phyloP scores from a whole-genome alignment of 30 jellyfish, hydroid and myxozoan genomes.

The Hydractinia symbiolongicarpus region DNA sequence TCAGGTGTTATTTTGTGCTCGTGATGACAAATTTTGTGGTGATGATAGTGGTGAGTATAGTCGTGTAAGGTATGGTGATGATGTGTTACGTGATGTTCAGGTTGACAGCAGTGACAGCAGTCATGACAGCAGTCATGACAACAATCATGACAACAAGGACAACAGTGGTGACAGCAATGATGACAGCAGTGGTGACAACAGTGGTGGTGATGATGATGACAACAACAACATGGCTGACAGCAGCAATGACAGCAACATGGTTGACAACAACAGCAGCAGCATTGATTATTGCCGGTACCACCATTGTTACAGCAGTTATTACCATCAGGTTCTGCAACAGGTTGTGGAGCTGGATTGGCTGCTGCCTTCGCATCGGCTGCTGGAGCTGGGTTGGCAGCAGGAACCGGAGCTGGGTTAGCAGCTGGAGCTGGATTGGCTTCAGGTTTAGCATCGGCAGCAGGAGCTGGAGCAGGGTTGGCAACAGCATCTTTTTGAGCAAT shows the following conservation, averaged over 20 bases:
- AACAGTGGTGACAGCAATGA: slow-evolving; percentile 9
- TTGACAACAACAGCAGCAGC: slow-evolving; percentile 29
- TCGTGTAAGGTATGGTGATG: slow-evolving; percentile 29
- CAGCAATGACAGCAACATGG: slow-evolving; percentile 11
- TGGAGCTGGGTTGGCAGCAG: background rate
- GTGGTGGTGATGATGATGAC: background rate
- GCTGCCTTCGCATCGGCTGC: slow-evolving; percentile 9
- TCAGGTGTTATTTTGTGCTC: slow-evolving; percentile 23
- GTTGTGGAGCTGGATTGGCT: background rate
- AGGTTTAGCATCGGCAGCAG: background rate
- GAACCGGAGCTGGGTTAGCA: slow-evolving; percentile 20
- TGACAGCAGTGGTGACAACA: slow-evolving; percentile 22
- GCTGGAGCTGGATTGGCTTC: slow-evolving; percentile 8
- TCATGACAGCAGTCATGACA: background rate
- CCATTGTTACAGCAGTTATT: slow-evolving; percentile 6
- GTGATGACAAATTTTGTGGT: slow-evolving; percentile 30
- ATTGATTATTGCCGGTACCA: slow-evolving; percentile 2
- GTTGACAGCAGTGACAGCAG: slow-evolving; percentile 6
- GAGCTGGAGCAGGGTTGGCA: slow-evolving; percentile 7
- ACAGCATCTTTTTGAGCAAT: background rate
- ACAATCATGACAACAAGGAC: slow-evolving; percentile 20
- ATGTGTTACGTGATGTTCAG: slow-evolving; percentile 13
- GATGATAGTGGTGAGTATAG: slow-evolving; percentile 30
- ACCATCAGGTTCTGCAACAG: slow-evolving; percentile 5
- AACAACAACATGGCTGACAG: slow-evolving; percentile 2